Percentiles rank a stretch among this genome's conserved stretches.
These are phyloP conservation scores for Nothura maculosa DNA, from an alignment of 2,797 vertebrate genomes.

Conservation along the genomic window DNA sequence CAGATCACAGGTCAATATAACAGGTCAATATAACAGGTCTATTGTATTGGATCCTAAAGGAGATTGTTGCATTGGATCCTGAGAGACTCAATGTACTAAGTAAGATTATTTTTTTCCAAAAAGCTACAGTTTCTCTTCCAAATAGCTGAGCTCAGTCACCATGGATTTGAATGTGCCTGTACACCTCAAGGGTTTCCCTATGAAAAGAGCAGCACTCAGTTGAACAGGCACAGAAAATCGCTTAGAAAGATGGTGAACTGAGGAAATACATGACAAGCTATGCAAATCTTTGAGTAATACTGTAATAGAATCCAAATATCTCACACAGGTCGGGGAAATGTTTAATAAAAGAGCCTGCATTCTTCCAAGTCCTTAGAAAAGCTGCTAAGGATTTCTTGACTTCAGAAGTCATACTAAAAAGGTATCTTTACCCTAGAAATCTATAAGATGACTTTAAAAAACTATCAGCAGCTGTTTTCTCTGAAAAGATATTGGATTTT, in stretches of 20 bases:
- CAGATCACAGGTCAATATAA: background rate
- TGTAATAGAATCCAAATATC: background rate
- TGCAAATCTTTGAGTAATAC: background rate
- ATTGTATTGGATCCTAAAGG: background rate
- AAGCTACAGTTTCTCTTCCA: background rate
- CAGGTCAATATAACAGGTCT: background rate
- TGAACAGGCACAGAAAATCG: background rate
- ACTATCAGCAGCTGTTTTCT: constrained; percentile 19
- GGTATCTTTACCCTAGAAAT: background rate
- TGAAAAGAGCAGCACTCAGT: background rate
- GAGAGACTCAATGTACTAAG: background rate
- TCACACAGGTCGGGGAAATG: background rate
- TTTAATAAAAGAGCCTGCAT: constrained; percentile 1
- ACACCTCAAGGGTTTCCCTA: background rate
- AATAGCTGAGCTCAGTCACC: background rate
- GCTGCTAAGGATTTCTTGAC: constrained; percentile 1
- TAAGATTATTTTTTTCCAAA: background rate
- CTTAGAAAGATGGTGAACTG: background rate
- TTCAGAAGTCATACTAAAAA: background rate
- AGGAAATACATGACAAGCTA: background rate
- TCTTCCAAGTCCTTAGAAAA: background rate
- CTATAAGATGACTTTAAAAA: background rate
- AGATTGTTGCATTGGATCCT: background rate
- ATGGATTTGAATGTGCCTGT: background rate
- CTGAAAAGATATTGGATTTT: constrained; percentile 37